phyloP scores from a whole-genome alignment of 2,113 vertebrate genomes.

The Anguilla japonica region DNA sequence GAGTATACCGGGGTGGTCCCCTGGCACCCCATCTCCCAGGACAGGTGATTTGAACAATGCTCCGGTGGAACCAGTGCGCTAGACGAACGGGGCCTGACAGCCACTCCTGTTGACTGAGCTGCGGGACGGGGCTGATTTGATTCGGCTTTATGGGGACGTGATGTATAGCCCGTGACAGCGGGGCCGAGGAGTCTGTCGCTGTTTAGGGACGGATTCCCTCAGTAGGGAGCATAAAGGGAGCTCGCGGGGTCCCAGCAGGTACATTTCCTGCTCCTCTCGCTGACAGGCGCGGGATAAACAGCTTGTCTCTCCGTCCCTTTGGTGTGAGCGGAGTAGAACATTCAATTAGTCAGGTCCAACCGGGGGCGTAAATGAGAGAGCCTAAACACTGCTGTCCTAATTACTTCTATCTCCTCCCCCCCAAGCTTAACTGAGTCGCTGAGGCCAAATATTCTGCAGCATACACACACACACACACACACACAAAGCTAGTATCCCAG shows the following conservation, averaged over 20 bases:
- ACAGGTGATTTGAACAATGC: not conserved
- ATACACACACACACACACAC: not conserved
- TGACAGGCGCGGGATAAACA: constrained; percentile 16
- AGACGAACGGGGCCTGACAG: not conserved
- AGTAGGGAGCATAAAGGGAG: constrained; percentile 6
- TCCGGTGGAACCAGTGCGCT: not conserved
- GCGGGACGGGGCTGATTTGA: not conserved
- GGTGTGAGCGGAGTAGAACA: constrained; percentile 1
- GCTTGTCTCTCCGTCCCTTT: constrained; percentile 14
- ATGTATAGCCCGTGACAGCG: not conserved
- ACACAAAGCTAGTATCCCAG: not conserved
- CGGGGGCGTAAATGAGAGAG: not conserved
- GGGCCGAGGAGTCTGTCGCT: not conserved
- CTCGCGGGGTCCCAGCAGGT: not conserved
- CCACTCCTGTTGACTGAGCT: not conserved
- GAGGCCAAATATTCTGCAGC: not conserved
- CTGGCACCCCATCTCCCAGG: not conserved
- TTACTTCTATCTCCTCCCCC: not conserved
- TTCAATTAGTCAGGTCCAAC: constrained; percentile 20
- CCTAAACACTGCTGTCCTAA: not conserved
- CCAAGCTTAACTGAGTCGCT: constrained; percentile 1
- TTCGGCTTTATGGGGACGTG: not conserved
- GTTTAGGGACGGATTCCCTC: not conserved
- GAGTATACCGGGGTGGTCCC: not conserved
- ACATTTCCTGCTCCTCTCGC: not conserved